phyloP scores from a whole-genome alignment of 2,113 vertebrate species.

The Cinclus cinclus region DNA sequence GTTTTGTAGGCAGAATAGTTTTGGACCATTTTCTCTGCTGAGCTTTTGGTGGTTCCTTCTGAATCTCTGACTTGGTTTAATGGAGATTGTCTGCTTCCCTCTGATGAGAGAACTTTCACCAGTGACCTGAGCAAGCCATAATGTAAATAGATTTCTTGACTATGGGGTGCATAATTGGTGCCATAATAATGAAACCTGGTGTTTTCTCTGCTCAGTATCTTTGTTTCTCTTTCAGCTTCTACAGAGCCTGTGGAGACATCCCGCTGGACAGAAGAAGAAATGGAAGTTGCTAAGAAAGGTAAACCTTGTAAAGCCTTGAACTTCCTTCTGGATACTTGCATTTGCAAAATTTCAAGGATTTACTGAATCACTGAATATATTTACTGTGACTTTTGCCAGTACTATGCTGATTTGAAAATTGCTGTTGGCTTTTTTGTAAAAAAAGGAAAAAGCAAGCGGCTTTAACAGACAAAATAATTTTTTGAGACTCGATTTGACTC shows the following conservation, averaged over 20 bases:
- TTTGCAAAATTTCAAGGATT: neutral
- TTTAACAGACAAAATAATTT: neutral
- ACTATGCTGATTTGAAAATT: neutral
- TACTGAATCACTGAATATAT: neutral
- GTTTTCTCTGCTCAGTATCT: slow-evolving; percentile 44
- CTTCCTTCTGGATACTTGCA: neutral
- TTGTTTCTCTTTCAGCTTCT: slow-evolving; percentile 79
- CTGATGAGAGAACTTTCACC: slow-evolving; percentile 28
- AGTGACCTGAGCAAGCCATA: slow-evolving; percentile 69
- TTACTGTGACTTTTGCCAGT: neutral
- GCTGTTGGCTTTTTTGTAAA: neutral
- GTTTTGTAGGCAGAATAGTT: neutral
- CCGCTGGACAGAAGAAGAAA: slow-evolving; percentile 99
- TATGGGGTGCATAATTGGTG: slow-evolving; percentile 57
- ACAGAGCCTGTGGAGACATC: slow-evolving; percentile 95
- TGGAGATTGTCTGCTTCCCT: slow-evolving; percentile 69
- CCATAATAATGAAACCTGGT: slow-evolving; percentile 42
- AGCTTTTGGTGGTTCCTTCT: neutral
- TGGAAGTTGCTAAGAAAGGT: slow-evolving; percentile 99
- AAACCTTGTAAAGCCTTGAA: slow-evolving; percentile 24
- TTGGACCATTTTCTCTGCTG: neutral
- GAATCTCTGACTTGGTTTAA: slow-evolving; percentile 52
- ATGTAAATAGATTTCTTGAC: slow-evolving; percentile 79
- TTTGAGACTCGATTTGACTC: neutral
- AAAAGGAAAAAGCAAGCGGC: neutral